Conservation (phyloP, 1,140 invertebrate species). For the Drosophila pseudoobscura region DNA sequence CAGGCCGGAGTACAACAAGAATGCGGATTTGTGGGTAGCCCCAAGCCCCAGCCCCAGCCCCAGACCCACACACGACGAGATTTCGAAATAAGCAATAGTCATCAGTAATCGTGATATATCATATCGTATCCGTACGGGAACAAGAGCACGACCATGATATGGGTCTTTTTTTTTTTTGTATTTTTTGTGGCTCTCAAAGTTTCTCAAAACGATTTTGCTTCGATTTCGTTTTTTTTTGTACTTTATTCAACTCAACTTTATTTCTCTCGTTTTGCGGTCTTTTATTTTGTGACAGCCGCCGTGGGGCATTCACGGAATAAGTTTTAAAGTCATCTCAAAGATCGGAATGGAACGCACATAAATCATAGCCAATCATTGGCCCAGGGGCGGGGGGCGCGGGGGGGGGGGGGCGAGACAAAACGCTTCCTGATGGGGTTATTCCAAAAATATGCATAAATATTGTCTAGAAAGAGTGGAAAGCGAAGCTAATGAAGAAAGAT, state of each 20-base stretch:
- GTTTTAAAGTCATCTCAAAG: conserved; percentile 31
- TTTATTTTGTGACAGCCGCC: conserved; percentile 29
- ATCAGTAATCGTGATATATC: conserved; percentile 74
- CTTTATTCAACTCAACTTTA: conserved; percentile 13
- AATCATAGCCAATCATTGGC: conserved; percentile 46
- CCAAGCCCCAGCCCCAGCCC: too few species aligned
- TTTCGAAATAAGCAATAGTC: conserved; percentile 71
- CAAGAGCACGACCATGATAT: conserved; percentile 28
- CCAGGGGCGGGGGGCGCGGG: not conserved
- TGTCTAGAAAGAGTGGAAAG: not conserved
- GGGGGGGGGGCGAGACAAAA: conserved; percentile 38
- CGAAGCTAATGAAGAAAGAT: not conserved
- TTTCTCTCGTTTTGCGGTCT: not conserved
- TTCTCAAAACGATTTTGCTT: conserved; percentile 8
- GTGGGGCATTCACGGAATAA: conserved; percentile 28
- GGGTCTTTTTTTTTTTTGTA: conserved; percentile 24
- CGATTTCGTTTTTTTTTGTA: conserved; percentile 19
- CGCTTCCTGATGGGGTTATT: conserved; percentile 46
- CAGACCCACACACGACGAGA: conserved; percentile 17
- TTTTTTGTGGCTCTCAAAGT: not conserved
- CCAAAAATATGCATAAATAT: conserved; percentile 18
- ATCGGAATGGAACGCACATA: conserved; percentile 34
- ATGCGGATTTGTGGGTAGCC: conserved; percentile 1
- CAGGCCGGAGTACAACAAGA: conserved; percentile 55
- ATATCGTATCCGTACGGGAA: conserved; percentile 41